Conservation (phyloP, 2,888 invertebrate genomes). For the Ligdia adustata region DNA sequence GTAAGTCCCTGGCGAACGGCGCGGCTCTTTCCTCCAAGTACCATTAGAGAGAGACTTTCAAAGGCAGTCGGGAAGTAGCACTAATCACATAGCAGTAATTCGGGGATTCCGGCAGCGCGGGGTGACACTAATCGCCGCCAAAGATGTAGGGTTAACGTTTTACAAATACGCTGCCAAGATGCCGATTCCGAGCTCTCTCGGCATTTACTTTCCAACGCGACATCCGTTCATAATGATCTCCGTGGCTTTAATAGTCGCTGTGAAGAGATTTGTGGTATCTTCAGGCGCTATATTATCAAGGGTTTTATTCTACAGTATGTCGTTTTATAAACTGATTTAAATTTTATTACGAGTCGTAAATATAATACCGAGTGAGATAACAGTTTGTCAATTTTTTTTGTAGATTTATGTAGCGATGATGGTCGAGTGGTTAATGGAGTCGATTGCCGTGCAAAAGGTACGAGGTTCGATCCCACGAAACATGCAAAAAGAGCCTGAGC, state of each 20-base stretch:
- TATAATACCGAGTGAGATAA: slow-evolving; percentile 5
- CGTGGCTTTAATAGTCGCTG: slow-evolving; percentile 22
- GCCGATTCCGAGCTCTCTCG: slow-evolving; percentile 39
- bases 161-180: slow-evolving; percentile 56
- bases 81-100: slow-evolving; percentile 63
- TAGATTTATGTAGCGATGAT: too few species aligned
- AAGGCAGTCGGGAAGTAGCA: slow-evolving; percentile 63
- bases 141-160: slow-evolving; percentile 54
- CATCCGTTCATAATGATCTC: slow-evolving; percentile 50
- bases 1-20: slow-evolving; percentile 52
- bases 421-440: too few species aligned
- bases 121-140: slow-evolving; percentile 66
- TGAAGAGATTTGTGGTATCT: slow-evolving; percentile 25
- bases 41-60: slow-evolving; percentile 38
- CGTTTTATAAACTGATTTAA: slow-evolving; percentile 21
- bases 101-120: slow-evolving; percentile 62
- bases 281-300: slow-evolving; percentile 16
- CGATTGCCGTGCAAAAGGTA: too few species aligned
- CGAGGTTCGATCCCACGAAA: too few species aligned
- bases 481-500: too few species aligned
- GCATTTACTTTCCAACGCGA: slow-evolving; percentile 45
- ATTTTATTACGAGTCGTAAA: slow-evolving; percentile 14
- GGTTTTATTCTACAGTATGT: slow-evolving; percentile 22
- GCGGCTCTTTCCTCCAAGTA: slow-evolving; percentile 41
- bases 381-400: too few species aligned